Evolutionary conservation across 2,888 invertebrate genomes (phyloP).

Genomic region (Sinotaia quadrata): DNA sequence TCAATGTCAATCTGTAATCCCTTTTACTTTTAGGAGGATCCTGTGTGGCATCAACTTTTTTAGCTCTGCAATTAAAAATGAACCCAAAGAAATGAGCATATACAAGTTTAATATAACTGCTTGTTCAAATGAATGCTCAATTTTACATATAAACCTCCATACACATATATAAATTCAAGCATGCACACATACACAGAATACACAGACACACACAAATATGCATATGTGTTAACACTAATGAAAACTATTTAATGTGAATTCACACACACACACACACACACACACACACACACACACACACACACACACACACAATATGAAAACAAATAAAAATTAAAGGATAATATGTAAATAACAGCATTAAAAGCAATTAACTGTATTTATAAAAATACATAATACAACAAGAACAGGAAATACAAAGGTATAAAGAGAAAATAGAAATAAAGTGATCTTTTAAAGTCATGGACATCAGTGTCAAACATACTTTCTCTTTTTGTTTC

Average conservation of each 20-base stretch:
- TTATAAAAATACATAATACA: too few species aligned
- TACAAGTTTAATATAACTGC: too few species aligned
- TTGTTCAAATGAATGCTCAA: not conserved
- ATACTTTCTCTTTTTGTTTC: too few species aligned
- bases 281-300: constrained; percentile 1
- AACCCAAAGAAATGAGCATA: not conserved
- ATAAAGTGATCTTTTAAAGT: too few species aligned
- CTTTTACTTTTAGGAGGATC: not conserved
- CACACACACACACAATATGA: not conserved
- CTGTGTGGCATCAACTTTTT: not conserved
- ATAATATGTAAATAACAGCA: too few species aligned
- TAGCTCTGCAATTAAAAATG: not conserved
- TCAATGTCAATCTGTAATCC: not conserved
- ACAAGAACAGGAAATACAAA: too few species aligned
- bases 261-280: not conserved
- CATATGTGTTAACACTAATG: not conserved
- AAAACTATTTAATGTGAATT: not conserved
- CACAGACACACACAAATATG: too few species aligned
- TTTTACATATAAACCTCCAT: not conserved
- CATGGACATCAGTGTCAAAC: too few species aligned
- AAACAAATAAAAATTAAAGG: too few species aligned
- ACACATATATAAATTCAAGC: not conserved
- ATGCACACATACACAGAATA: too few species aligned
- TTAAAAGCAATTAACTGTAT: too few species aligned
- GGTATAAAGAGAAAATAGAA: too few species aligned